Conservation (phyloP, 2,888 invertebrate species). For the Calliopum simillimum region DNA sequence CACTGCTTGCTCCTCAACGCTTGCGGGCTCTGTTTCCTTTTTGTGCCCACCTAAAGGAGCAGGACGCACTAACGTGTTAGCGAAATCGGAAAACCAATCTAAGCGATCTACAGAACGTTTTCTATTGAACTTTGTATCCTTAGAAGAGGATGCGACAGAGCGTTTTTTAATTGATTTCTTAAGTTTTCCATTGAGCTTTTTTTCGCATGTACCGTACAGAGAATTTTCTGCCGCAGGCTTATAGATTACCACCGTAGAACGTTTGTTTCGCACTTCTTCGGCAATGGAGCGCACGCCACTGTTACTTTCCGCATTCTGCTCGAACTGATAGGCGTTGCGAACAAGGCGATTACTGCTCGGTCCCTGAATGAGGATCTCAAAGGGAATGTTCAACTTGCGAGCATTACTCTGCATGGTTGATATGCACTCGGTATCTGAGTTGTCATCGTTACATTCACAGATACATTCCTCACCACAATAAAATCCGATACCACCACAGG, state of each 20-base stretch:
- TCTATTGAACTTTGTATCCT: constrained; percentile 3
- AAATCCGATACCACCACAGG: constrained; percentile 65
- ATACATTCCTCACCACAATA: constrained; percentile 68
- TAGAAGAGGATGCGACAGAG: constrained; percentile 7
- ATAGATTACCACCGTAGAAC: constrained; percentile 63
- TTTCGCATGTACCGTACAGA: background rate
- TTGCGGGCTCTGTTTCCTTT: background rate
- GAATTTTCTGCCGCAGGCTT: constrained; percentile 49
- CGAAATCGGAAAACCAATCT: constrained; percentile 62
- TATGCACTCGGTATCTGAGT: constrained; percentile 62
- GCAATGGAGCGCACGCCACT: constrained; percentile 11
- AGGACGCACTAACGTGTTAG: constrained; percentile 57
- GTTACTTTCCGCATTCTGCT: constrained; percentile 51
- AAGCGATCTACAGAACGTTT: constrained; percentile 57
- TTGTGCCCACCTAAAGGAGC: constrained; percentile 53
- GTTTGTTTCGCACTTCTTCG: constrained; percentile 51
- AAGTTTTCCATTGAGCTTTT: constrained; percentile 37
- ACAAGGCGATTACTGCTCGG: constrained; percentile 62
- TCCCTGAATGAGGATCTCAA: constrained; percentile 65
- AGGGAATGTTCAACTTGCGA: constrained; percentile 56
- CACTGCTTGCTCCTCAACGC: background rate
- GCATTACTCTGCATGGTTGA: constrained; percentile 61
- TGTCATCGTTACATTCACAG: constrained; percentile 65
- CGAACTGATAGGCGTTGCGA: constrained; percentile 61
- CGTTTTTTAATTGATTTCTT: constrained; percentile 34